A percentile compares a stretch with the other conserved stretches of the same genome.
These are phyloP conservation scores for Beroe ovata DNA, from an alignment of 37 sponge, comb jelly and placozoan species.

Conservation along the genomic window DNA sequence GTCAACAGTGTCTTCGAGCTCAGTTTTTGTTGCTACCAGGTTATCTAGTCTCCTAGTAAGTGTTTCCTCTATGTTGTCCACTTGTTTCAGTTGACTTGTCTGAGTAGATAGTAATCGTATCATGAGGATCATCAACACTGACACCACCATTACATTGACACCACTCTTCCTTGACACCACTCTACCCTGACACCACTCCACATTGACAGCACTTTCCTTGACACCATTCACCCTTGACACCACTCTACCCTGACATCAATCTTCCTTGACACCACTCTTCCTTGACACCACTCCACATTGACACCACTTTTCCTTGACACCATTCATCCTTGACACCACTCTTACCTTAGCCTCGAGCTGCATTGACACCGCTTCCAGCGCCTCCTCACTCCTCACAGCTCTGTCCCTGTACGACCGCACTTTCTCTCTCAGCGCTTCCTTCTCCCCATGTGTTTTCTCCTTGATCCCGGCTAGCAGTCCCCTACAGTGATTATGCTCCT, in stretches of 20 bases:
- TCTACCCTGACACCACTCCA: no score
- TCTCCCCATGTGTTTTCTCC: slow-evolving; percentile 44
- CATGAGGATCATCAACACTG: no score
- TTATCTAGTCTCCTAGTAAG: slow-evolving; percentile 2
- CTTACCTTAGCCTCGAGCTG: slow-evolving; percentile 60
- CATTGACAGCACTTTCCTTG: no score
- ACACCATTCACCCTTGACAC: no score
- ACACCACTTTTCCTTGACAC: no score
- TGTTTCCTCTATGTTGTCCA: neutral
- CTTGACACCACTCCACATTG: no score
- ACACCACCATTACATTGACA: no score
- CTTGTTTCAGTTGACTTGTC: neutral
- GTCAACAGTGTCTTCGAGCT: slow-evolving; percentile 37
- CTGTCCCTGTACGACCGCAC: slow-evolving; percentile 33
- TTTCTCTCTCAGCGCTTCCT: slow-evolving; percentile 52
- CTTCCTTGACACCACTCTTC: no score
- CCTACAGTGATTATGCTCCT: slow-evolving; percentile 1
- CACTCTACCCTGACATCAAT: no score
- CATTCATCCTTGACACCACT: no score
- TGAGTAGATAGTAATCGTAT: no score
- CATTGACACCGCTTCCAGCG: slow-evolving; percentile 31
- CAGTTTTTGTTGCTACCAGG: neutral
- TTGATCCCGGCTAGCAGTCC: slow-evolving; percentile 33
- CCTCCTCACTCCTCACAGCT: slow-evolving; percentile 58
- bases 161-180: no score